Evolutionary conservation across 2,113 vertebrate species (phyloP).

Genomic region (Forbesichthys agassizii): DNA sequence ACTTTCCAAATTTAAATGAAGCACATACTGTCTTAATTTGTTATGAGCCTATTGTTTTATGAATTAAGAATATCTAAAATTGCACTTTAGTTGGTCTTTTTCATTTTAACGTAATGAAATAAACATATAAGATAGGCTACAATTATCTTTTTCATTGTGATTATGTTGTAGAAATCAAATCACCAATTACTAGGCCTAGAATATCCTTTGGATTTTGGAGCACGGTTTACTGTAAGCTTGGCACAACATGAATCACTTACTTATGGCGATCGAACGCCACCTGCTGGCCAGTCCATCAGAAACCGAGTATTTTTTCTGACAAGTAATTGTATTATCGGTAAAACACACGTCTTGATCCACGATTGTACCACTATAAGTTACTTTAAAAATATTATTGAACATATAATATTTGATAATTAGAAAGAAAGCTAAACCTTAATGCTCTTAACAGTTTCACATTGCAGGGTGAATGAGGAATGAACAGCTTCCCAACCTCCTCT

Average conservation of each 20-base stretch:
- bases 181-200: constrained; percentile 26
- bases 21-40: background rate
- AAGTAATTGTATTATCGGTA: too few relatives aligned
- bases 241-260: constrained; percentile 57
- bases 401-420: too few relatives aligned
- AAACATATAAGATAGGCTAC: constrained; percentile 2
- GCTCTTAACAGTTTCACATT: background rate
- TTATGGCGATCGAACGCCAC: constrained; percentile 55
- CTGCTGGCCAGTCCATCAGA: constrained; percentile 41
- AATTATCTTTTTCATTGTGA: constrained; percentile 12
- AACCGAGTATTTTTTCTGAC: too few relatives aligned
- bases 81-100: background rate
- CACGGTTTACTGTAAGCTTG: constrained; percentile 24
- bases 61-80: background rate
- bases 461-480: background rate
- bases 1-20: background rate
- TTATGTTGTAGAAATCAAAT: constrained; percentile 1
- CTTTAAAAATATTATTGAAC: too few relatives aligned
- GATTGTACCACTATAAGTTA: too few relatives aligned
- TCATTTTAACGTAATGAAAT: background rate
- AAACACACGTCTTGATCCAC: too few relatives aligned
- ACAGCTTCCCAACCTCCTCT: background rate
- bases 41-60: constrained; percentile 14
- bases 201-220: constrained; percentile 43
- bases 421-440: too few relatives aligned